Conservation (phyloP, 1,140 invertebrate species). For the Acromyrmex heyeri region DNA sequence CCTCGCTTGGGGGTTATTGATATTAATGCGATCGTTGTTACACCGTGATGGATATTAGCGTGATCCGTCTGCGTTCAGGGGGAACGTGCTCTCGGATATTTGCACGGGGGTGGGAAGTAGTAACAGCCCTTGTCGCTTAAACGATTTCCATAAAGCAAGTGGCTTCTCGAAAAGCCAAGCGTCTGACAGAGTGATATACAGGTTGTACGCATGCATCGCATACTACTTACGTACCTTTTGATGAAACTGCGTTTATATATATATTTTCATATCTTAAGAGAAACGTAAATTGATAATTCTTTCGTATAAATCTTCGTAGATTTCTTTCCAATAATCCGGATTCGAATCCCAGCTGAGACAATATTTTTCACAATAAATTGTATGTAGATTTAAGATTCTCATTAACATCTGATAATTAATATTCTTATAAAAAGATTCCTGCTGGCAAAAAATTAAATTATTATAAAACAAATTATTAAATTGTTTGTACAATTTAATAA, state of each 20-base stretch:
- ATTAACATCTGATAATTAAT: too few relatives aligned
- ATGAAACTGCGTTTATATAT: not conserved
- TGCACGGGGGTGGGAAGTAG: not conserved
- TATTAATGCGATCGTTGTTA: conserved; percentile 49
- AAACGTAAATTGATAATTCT: not conserved
- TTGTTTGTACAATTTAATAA: too few relatives aligned
- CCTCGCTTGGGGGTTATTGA: conserved; percentile 13
- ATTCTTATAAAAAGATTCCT: too few relatives aligned
- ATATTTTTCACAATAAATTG: too few relatives aligned
- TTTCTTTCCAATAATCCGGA: not conserved
- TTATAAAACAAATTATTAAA: too few relatives aligned
- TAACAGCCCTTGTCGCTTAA: conserved; percentile 38
- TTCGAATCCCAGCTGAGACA: too few relatives aligned
- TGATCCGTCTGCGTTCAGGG: conserved; percentile 6
- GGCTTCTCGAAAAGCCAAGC: conserved; percentile 1
- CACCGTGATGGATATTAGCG: conserved; percentile 22
- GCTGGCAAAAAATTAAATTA: too few relatives aligned
- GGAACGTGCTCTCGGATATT: conserved; percentile 7
- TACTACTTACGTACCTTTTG: not conserved
- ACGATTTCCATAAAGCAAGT: conserved; percentile 48
- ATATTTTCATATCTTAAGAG: not conserved
- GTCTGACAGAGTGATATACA: conserved; percentile 26
- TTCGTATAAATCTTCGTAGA: not conserved
- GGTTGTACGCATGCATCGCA: not conserved
- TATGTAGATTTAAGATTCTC: too few relatives aligned